These are phyloP conservation scores for Coracopsis vasa DNA, from an alignment of 2,113 vertebrate species.

Conservation along the genomic window DNA sequence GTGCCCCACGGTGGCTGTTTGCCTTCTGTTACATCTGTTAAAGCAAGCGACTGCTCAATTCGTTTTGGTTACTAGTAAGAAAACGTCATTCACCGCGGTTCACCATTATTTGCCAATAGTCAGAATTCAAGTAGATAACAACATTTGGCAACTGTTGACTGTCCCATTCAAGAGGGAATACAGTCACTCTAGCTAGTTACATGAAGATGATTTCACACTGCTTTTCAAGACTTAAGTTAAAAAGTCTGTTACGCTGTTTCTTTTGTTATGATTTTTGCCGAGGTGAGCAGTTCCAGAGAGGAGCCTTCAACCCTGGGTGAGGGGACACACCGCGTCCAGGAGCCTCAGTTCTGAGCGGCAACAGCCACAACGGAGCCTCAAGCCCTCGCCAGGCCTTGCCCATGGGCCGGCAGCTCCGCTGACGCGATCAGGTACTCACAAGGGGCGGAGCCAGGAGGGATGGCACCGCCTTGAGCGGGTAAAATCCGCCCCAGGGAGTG, in stretches of 20 bases:
- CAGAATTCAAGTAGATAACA: not conserved
- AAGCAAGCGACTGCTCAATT: not conserved
- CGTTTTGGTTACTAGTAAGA: not conserved
- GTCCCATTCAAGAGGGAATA: not conserved
- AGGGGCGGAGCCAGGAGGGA: not conserved
- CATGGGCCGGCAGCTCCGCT: not conserved
- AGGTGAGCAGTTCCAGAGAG: not conserved
- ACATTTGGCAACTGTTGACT: not conserved
- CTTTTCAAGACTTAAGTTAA: not conserved
- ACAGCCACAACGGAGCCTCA: not conserved
- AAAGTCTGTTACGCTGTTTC: not conserved
- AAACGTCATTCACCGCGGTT: not conserved
- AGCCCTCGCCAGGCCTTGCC: too few relatives aligned
- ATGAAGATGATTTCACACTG: not conserved
- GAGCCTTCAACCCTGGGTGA: not conserved
- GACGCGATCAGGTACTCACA: not conserved
- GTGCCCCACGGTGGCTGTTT: slow-evolving; percentile 58
- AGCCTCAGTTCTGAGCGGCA: not conserved
- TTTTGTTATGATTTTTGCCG: not conserved
- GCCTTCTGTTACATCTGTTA: not conserved
- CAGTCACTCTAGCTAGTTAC: not conserved
- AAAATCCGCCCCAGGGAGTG: not conserved
- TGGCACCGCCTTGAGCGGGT: not conserved
- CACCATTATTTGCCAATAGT: not conserved
- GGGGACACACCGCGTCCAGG: not conserved